These are phyloP conservation scores for Orestias chungarensis DNA, from an alignment of 2,797 vertebrate species.

Conservation along the genomic window DNA sequence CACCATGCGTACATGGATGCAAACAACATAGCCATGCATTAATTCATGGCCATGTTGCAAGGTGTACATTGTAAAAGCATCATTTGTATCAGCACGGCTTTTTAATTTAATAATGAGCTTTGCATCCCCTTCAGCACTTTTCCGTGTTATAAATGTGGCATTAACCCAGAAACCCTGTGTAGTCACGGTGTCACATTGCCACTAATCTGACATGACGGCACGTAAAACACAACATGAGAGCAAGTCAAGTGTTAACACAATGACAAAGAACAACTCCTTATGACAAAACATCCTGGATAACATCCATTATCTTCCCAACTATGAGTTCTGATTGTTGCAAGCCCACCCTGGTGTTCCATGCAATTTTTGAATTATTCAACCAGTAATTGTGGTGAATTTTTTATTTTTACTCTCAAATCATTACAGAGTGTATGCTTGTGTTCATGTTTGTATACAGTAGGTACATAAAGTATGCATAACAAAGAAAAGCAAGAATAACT, in stretches of 20 bases:
- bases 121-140: background rate
- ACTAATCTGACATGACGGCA: constrained; percentile 7
- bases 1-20: background rate
- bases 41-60: no score
- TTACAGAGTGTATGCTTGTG: background rate
- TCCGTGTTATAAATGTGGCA: background rate
- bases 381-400: background rate
- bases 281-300: constrained; percentile 8
- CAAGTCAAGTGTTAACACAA: constrained; percentile 5
- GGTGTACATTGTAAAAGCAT: background rate
- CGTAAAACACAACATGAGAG: constrained; percentile 7
- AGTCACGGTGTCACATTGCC: background rate
- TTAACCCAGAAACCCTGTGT: constrained; percentile 1
- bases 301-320: background rate
- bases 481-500: background rate
- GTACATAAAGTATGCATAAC: background rate
- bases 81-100: background rate
- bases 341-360: background rate
- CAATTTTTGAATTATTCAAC: background rate
- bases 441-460: background rate
- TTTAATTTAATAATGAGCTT: constrained; percentile 5
- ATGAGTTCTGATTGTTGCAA: background rate
- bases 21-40: background rate
- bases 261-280: constrained; percentile 7
- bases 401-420: background rate